Evolutionary conservation across 2,888 invertebrate species (phyloP), one percentile per base, ranked within the genome.

Genomic region (Slavum lentiscoides): DNA sequence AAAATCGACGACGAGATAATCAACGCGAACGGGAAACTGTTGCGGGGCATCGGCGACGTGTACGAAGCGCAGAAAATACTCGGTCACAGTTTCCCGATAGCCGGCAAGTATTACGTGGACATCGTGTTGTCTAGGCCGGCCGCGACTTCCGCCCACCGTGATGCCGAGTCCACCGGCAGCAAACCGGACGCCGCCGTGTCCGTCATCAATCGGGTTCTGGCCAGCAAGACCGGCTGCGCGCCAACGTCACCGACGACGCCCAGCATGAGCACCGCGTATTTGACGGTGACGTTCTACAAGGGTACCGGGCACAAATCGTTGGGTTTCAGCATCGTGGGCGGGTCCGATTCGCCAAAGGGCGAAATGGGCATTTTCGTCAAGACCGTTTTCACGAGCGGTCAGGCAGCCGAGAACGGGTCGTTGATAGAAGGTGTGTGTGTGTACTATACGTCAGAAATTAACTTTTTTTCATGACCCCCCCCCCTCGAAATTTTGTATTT

Each of bases 321-420:
- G 2, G 91, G 91, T 1, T 91, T 91, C 86, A 90, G 90, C 83
- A 90, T 91, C 74, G 90, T 91, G 23, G 91, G 91, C 4, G 91
- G 91, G 7, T 87, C 87, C 69, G 90, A 91, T 85, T 89, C 90
- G 13, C 89, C 90, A 1, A 88, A 88, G 58, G 90, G 90, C 15
- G 88, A 88, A 83, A 89, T 90, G 87, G 90, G 90, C n/a, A 90
- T 91, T 84, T 90, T 89, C 85, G 89, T 91, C 68, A 88, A 90
- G 83, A 88, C 90, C 64, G 88, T 91, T 76, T 89, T 90, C 83
- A 88, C 90, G 9, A 87, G 88, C 30, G 91, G 91, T 4, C 88
- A 90, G 83, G 89, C 90, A 6, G 89, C 90, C 58, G 89, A 90
- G 82, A 88, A 89, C 82, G 90, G 89, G 64, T 86, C 87, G 58